phyloP scores from a whole-genome alignment of 2,888 invertebrate species.

The Apantesis nais region DNA sequence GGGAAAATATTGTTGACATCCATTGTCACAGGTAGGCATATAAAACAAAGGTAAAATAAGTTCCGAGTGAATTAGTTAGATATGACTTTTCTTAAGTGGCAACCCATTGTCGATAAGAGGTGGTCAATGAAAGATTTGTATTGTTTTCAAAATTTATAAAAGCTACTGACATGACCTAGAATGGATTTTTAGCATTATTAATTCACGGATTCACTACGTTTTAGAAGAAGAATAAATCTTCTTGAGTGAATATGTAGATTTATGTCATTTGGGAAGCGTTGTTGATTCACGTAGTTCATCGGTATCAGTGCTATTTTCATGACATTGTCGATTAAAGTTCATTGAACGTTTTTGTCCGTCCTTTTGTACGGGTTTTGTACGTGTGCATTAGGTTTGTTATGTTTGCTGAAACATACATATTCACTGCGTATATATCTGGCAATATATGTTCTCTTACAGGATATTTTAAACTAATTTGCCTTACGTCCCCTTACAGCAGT shows the following conservation, averaged over 20 bases:
- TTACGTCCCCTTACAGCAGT: neutral
- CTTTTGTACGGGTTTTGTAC: slow-evolving; percentile 39
- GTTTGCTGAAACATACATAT: slow-evolving; percentile 8
- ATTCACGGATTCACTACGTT: neutral
- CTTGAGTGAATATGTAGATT: neutral
- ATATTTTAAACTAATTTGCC: neutral
- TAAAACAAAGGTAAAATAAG: no score
- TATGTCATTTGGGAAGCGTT: neutral
- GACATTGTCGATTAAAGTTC: slow-evolving; percentile 43
- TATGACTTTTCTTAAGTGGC: neutral
- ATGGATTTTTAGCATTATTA: neutral
- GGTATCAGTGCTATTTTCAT: slow-evolving; percentile 26
- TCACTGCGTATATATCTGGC: neutral
- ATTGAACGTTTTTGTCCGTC: slow-evolving; percentile 39
- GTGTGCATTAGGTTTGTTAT: slow-evolving; percentile 8
- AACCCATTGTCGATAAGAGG: neutral
- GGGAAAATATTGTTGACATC: no score
- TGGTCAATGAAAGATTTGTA: neutral
- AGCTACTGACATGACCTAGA: neutral
- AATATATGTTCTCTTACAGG: neutral
- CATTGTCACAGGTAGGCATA: no score
- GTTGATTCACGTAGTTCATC: slow-evolving; percentile 5
- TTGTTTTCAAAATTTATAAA: neutral
- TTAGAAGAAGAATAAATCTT: neutral
- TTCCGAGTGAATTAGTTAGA: neutral